Evolutionary conservation across 2,113 vertebrate genomes (phyloP).

Genomic region (Garra rufa): DNA sequence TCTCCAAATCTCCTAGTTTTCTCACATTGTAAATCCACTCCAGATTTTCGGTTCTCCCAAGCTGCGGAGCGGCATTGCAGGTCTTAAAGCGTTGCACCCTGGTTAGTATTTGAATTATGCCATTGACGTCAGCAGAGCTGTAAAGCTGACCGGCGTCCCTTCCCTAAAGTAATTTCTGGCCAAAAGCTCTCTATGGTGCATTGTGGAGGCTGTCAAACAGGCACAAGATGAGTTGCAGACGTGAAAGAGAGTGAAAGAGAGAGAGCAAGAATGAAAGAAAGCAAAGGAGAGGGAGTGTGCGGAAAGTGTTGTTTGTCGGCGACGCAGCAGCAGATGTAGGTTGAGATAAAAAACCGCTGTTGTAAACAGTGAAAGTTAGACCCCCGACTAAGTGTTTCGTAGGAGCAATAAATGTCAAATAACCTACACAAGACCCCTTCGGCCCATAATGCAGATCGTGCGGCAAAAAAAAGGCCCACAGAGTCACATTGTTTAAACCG

Average conservation of each 20-base stretch:
- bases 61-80: conserved; percentile 76
- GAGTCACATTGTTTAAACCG: background rate
- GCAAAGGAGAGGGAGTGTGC: conserved; percentile 37
- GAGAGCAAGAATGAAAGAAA: conserved; percentile 22
- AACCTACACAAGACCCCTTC: conserved; percentile 7
- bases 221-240: conserved; percentile 77
- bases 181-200: conserved; percentile 83
- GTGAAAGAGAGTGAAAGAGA: conserved; percentile 12
- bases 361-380: conserved; percentile 18
- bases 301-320: conserved; percentile 32
- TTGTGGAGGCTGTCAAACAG: conserved; percentile 78
- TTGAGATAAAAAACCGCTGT: conserved; percentile 5
- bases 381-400: background rate
- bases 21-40: conserved; percentile 77
- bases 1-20: conserved; percentile 48
- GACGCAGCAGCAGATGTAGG: conserved; percentile 35
- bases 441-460: background rate
- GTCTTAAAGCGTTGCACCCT: conserved; percentile 88
- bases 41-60: conserved; percentile 75
- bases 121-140: conserved; percentile 99
- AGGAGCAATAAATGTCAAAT: conserved; percentile 6
- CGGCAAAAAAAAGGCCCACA: background rate
- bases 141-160: conserved; percentile 91
- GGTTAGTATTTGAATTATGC: conserved; percentile 99
- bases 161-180: conserved; percentile 84